These are phyloP conservation scores for Drosophila nr. perissopoda DNA, from an alignment of 2,888 invertebrate genomes.

Conservation along the genomic window DNA sequence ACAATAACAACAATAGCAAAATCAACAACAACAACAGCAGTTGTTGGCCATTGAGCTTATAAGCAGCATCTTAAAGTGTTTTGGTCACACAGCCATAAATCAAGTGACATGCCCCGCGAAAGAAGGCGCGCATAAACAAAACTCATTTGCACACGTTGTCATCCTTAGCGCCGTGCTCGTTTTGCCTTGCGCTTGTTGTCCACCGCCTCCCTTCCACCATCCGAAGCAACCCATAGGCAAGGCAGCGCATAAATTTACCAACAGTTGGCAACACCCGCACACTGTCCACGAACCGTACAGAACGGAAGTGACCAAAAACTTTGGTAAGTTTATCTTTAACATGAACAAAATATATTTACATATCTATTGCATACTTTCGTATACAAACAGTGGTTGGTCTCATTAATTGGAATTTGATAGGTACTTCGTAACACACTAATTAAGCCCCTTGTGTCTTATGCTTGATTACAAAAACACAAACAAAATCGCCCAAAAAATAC, in stretches of 20 bases:
- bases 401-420: not conserved
- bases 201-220: not conserved
- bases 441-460: not conserved
- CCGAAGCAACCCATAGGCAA: not conserved
- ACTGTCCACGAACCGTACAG: slow-evolving; percentile 15
- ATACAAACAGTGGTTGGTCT: not conserved
- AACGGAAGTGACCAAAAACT: slow-evolving; percentile 12
- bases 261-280: slow-evolving; percentile 58
- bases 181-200: slow-evolving; percentile 26
- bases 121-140: slow-evolving; percentile 59
- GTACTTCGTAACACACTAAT: not conserved
- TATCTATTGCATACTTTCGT: slow-evolving; percentile 27
- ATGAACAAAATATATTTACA: slow-evolving; percentile 8
- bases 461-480: not conserved
- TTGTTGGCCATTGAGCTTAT: slow-evolving; percentile 51
- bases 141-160: slow-evolving; percentile 67
- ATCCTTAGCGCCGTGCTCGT: slow-evolving; percentile 50
- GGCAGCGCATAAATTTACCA: slow-evolving; percentile 65
- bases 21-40: slow-evolving; percentile 25
- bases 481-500: not conserved
- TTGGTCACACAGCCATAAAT: slow-evolving; percentile 64
- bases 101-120: slow-evolving; percentile 62
- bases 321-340: slow-evolving; percentile 30
- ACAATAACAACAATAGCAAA: slow-evolving; percentile 13
- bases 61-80: slow-evolving; percentile 69